Percentiles rank a stretch among this genome's conserved stretches.
Evolutionary conservation across 2,888 invertebrate genomes (phyloP).

Genomic region (Cerceris ruficornis): DNA sequence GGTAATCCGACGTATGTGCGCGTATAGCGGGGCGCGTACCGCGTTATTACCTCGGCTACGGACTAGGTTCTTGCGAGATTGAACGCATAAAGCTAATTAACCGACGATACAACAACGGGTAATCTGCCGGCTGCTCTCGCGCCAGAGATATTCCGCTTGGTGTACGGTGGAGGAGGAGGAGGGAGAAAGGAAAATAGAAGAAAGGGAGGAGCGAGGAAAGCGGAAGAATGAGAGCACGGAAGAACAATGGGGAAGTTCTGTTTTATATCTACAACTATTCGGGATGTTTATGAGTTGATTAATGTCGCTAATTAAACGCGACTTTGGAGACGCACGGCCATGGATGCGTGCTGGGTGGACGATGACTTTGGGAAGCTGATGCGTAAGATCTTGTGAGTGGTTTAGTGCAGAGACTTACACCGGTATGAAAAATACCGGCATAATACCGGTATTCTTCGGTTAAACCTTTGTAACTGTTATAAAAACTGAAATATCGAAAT

Average conservation of each 20-base stretch:
- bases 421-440: too few species aligned
- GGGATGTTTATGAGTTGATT: too few species aligned
- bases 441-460: too few species aligned
- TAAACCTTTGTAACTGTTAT: too few species aligned
- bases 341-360: too few species aligned
- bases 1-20: constrained; percentile 61
- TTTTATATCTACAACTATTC: neutral
- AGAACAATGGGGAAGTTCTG: constrained; percentile 26
- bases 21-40: constrained; percentile 31
- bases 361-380: too few species aligned
- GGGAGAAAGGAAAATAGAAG: constrained; percentile 27
- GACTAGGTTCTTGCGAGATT: constrained; percentile 70
- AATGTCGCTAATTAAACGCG: too few species aligned
- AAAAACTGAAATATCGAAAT: too few species aligned
- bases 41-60: constrained; percentile 58
- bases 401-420: too few species aligned
- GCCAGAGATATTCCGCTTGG: constrained; percentile 43
- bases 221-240: neutral
- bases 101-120: constrained; percentile 69
- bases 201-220: neutral
- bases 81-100: constrained; percentile 72
- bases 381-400: too few species aligned
- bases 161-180: constrained; percentile 13
- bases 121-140: constrained; percentile 62
- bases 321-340: too few species aligned